Evolutionary conservation across 2,888 invertebrate species (phyloP).

Genomic region (Ophioninae sp.): DNA sequence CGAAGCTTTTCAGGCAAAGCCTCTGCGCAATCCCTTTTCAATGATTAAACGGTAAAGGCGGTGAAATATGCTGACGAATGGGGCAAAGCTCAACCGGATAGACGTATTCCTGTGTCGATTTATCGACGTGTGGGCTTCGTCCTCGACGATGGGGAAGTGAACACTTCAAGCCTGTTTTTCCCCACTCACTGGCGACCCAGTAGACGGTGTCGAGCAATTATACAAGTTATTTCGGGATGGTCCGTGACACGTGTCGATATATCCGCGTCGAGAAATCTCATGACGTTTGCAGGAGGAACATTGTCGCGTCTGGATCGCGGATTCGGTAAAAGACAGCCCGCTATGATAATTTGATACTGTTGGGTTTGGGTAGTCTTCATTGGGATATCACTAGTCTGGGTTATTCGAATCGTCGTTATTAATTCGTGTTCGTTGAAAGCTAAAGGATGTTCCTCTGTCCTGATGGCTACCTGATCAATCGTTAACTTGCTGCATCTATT

Average conservation of each 20-base stretch:
- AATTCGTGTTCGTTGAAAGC: neutral
- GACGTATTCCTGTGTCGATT: neutral
- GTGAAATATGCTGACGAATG: conserved; percentile 47
- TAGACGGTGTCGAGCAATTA: neutral
- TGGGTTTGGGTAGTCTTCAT: neutral
- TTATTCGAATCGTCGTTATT: neutral
- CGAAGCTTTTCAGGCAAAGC: conserved; percentile 62
- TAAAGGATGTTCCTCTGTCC: neutral
- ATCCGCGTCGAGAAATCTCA: neutral
- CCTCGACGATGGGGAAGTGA: neutral
- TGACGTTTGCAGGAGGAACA: neutral
- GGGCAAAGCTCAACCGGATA: conserved; percentile 20
- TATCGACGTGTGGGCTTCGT: neutral
- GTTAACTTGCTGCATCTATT: neutral
- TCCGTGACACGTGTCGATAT: neutral
- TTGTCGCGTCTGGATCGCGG: neutral
- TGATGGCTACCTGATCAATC: neutral
- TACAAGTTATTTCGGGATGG: neutral
- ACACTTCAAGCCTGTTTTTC: neutral
- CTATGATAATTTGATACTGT: neutral
- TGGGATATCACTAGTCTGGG: neutral
- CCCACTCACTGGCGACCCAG: neutral
- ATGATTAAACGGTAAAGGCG: conserved; percentile 37
- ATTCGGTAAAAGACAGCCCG: neutral
- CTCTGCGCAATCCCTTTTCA: conserved; percentile 31